Conservation (phyloP, 2,797 vertebrate species). For the Loriculus beryllinus region DNA sequence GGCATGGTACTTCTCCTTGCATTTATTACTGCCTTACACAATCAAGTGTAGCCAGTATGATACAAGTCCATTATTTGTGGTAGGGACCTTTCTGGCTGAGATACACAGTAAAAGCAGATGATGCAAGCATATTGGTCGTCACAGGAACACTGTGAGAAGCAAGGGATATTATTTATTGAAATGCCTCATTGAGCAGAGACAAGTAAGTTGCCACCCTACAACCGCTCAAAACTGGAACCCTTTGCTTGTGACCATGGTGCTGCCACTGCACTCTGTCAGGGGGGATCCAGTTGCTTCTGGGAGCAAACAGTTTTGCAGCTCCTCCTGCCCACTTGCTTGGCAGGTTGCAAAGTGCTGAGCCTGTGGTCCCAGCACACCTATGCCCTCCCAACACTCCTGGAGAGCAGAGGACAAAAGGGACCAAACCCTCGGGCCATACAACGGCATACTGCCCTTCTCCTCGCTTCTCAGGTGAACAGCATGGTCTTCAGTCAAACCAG, state of each 20-base stretch:
- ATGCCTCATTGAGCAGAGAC: not conserved
- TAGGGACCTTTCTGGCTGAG: not conserved
- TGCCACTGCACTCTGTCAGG: accelerated
- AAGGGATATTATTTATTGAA: not conserved
- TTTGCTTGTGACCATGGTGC: not conserved
- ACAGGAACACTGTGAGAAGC: not conserved
- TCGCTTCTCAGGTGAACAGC: not conserved
- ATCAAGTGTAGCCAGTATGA: constrained; percentile 11
- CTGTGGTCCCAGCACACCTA: accelerated
- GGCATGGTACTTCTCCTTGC: constrained; percentile 54
- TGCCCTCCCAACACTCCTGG: not conserved
- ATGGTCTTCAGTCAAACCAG: not conserved
- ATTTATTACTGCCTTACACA: constrained; percentile 55
- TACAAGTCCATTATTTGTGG: not conserved
- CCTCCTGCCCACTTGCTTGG: not conserved
- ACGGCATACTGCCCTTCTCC: not conserved
- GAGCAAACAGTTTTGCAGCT: not conserved
- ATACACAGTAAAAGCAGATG: not conserved
- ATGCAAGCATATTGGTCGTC: not conserved
- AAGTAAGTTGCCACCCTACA: not conserved
- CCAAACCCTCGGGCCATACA: not conserved
- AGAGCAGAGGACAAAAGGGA: not conserved
- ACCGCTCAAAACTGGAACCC: accelerated
- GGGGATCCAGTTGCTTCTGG: not conserved
- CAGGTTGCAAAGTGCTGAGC: not conserved